Evolutionary conservation across 92 coral and sea anemone genomes (phyloP), one percentile per base, ranked within the genome.

Genomic region (Scolanthus callimorphus): DNA sequence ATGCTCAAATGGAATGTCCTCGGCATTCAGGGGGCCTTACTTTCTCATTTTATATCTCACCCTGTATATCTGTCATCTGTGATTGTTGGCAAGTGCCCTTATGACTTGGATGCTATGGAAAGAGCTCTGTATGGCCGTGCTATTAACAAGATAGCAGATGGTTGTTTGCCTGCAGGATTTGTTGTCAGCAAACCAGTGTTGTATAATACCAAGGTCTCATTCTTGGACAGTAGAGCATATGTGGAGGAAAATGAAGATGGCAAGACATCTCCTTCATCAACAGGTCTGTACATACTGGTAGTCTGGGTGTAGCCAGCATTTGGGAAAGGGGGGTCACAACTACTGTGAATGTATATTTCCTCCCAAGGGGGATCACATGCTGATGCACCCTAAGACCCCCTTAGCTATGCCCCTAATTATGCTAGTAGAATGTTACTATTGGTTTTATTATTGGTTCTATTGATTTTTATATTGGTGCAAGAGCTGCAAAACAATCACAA

Each of bases 1-100:
- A 77, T 94, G 39, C 63, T 94, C 85, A 94, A 94, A 47, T 94
- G 99, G 99, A 80, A 79, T 72, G 70, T 89, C 29, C 84, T 90
- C 57, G 99, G 99, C 49, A 79, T 82, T 50, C 99, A 94, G 44
- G 99, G 99, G 19, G 99, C 96, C 1, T 59, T 94, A 51, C 24
- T 89, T 71, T 81, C 96, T 3, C 84, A 89, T 62, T 94, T 94
- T 41, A 63, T 94, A 3, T 48, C 34, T 0, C 29, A 74, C 29
- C 96, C 99, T 15, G 60, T 94, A 17, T 89, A 81, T 57, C 65
- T 94, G 20, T 88, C 95, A 3, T 94, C 99, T 25, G 39, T 94
- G 4, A 66, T 88, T 31, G 73, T 89, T 50, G 96, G 99, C 10
- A 81, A 60, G 39, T 94, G 99, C 57, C 82, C 94, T 0, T 77